phyloP scores from a whole-genome alignment of 2,888 invertebrate genomes.

The Ichneumoninae sp. region DNA sequence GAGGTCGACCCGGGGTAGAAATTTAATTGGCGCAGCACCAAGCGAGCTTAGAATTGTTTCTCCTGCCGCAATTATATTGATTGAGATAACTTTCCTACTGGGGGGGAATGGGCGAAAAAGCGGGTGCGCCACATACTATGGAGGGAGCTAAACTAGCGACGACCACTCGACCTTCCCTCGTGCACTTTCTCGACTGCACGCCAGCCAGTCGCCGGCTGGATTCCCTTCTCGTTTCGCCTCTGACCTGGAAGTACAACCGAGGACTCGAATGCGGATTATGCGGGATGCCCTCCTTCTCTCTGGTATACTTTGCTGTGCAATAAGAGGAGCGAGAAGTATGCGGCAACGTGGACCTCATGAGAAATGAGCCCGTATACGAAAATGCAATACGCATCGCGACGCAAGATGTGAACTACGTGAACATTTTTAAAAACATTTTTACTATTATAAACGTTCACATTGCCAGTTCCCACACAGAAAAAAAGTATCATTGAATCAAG shows the following conservation, averaged over 20 bases:
- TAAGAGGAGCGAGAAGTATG: slow-evolving; percentile 69
- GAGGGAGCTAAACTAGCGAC: slow-evolving; percentile 33
- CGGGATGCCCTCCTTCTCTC: slow-evolving; percentile 52
- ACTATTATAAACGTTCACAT: not conserved
- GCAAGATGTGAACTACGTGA: not conserved
- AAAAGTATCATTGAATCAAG: no score
- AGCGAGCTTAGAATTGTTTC: slow-evolving; percentile 66
- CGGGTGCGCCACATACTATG: slow-evolving; percentile 36
- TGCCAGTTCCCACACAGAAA: no score
- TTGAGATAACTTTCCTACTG: slow-evolving; percentile 65
- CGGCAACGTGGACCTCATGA: slow-evolving; percentile 63
- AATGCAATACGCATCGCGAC: not conserved
- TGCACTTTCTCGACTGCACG: slow-evolving; percentile 57
- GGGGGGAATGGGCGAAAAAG: slow-evolving; percentile 14
- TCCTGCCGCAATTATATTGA: slow-evolving; percentile 65
- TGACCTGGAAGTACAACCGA: slow-evolving; percentile 55
- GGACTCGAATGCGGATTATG: slow-evolving; percentile 63
- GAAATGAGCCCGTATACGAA: slow-evolving; percentile 47
- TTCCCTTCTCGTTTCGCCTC: slow-evolving; percentile 44
- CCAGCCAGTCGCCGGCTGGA: slow-evolving; percentile 26
- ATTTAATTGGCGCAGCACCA: slow-evolving; percentile 66
- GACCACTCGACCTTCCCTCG: slow-evolving; percentile 56
- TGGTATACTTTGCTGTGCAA: slow-evolving; percentile 47
- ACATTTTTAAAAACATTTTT: not conserved
- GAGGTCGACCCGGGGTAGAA: slow-evolving; percentile 29